Percentiles rank a stretch among this genome's conserved stretches.
Evolutionary conservation across 2,797 vertebrate genomes (phyloP).

Genomic region (Cryptoprocta ferox): DNA sequence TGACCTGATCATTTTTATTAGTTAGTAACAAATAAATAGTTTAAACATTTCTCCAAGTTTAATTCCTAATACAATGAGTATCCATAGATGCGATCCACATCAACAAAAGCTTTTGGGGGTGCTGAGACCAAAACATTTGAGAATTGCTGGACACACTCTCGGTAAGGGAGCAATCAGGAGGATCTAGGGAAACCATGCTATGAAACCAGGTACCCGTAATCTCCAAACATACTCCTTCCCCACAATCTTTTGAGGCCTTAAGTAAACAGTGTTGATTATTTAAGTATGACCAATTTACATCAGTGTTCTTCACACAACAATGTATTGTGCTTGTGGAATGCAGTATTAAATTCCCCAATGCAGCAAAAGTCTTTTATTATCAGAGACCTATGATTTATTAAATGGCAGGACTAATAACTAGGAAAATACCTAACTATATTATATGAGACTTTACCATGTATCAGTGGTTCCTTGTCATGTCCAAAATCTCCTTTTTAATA

Average conservation of each 20-base stretch:
- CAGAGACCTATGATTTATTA: not conserved
- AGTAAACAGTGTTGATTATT: not conserved
- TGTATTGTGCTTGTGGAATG: not conserved
- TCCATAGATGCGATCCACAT: not conserved
- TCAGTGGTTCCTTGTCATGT: not conserved
- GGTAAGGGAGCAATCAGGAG: not conserved
- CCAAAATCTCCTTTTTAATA: slow-evolving; percentile 35
- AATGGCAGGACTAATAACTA: not conserved
- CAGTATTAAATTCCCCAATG: not conserved
- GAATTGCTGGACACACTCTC: not conserved
- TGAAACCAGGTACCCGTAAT: not conserved
- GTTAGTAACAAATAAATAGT: not conserved
- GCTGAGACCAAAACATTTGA: slow-evolving; percentile 38
- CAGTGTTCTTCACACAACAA: not conserved
- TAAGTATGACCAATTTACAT: slow-evolving; percentile 14
- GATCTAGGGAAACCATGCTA: not conserved
- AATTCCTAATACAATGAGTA: slow-evolving; percentile 1
- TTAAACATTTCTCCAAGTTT: slow-evolving; percentile 15
- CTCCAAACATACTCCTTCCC: not conserved
- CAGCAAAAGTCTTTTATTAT: not conserved
- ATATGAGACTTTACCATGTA: not conserved
- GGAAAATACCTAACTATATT: not conserved
- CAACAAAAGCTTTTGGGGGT: not conserved
- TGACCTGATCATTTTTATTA: slow-evolving; percentile 16
- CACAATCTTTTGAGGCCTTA: not conserved